Percentiles rank a stretch among this genome's conserved stretches.
phyloP scores from a whole-genome alignment of 2,113 vertebrate genomes.

The cattle (Bos taurus) region DNA sequence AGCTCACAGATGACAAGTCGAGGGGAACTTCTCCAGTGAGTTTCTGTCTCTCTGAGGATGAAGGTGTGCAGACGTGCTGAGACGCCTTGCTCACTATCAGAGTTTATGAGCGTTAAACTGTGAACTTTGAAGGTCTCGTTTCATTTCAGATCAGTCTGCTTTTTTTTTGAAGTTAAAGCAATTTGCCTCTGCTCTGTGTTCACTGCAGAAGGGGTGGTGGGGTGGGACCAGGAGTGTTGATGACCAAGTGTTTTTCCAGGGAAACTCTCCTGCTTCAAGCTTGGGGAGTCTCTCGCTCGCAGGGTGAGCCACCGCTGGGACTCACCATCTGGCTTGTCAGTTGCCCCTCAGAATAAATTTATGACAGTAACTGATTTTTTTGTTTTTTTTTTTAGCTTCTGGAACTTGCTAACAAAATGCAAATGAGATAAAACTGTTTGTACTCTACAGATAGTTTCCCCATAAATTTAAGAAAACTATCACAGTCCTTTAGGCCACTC shows the following conservation, averaged over 20 bases:
- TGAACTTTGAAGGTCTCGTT: not conserved
- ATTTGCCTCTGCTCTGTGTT: not conserved
- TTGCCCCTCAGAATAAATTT: constrained; percentile 67
- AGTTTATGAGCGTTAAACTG: not conserved
- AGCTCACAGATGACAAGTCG: not conserved
- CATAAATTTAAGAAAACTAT: constrained; percentile 66
- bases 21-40: not conserved
- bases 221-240: not conserved
- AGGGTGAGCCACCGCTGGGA: constrained; percentile 10
- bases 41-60: not conserved
- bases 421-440: constrained; percentile 68
- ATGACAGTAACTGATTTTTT: constrained; percentile 72
- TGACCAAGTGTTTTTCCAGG: not conserved
- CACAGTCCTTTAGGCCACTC: constrained; percentile 72
- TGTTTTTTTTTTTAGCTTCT: constrained; percentile 29
- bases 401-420: constrained; percentile 53
- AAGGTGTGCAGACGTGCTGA: not conserved
- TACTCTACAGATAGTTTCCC: constrained; percentile 71
- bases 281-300: constrained; percentile 50
- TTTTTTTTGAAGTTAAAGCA: not conserved
- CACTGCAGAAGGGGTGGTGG: not conserved
- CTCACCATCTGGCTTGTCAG: constrained; percentile 62
- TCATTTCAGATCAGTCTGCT: not conserved
- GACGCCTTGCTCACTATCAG: not conserved
- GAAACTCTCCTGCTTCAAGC: not conserved